phyloP scores from a whole-genome alignment of 2,888 invertebrate genomes.

The Leucoma salicis region DNA sequence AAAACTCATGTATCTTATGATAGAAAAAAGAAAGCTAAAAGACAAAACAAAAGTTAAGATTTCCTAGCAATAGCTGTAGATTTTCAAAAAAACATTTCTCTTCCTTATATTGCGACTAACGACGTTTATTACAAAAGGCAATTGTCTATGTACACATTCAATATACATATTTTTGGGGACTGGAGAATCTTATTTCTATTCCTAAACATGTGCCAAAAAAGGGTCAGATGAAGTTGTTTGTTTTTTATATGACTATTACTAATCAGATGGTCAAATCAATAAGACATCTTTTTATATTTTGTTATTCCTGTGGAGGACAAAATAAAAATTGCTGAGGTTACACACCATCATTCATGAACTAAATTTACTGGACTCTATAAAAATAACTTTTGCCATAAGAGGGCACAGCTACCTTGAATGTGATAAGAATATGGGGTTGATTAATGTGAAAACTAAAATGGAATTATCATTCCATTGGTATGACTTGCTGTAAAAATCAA shows the following conservation, averaged over 20 bases:
- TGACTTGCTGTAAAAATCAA: constrained; percentile 15
- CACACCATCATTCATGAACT: constrained; percentile 17
- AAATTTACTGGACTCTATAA: constrained; percentile 13
- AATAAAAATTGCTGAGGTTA: constrained; percentile 16
- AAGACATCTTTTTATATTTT: constrained; percentile 14
- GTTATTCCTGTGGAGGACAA: constrained; percentile 15
- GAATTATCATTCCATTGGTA: constrained; percentile 23
- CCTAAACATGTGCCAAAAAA: constrained; percentile 21
- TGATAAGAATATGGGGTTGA: constrained; percentile 23
- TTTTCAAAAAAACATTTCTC: neutral
- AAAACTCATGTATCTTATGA: constrained; percentile 9
- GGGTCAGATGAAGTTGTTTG: constrained; percentile 27
- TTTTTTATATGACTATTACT: constrained; percentile 9
- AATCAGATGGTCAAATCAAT: neutral
- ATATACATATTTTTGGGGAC: constrained; percentile 20
- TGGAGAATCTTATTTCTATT: constrained; percentile 27
- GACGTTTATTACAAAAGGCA: constrained; percentile 23
- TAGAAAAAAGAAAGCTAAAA: constrained; percentile 1
- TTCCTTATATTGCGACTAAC: constrained; percentile 1
- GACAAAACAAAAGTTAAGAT: neutral
- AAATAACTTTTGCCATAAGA: constrained; percentile 16
- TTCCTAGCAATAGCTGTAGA: constrained; percentile 3
- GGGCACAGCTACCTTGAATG: constrained; percentile 22
- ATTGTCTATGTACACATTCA: neutral
- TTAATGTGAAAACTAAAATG: constrained; percentile 18